A percentile compares a stretch with the other conserved stretches of the same genome.
Conservation (phyloP, 2,888 invertebrate species). For the Arrhopalites spinosus region DNA sequence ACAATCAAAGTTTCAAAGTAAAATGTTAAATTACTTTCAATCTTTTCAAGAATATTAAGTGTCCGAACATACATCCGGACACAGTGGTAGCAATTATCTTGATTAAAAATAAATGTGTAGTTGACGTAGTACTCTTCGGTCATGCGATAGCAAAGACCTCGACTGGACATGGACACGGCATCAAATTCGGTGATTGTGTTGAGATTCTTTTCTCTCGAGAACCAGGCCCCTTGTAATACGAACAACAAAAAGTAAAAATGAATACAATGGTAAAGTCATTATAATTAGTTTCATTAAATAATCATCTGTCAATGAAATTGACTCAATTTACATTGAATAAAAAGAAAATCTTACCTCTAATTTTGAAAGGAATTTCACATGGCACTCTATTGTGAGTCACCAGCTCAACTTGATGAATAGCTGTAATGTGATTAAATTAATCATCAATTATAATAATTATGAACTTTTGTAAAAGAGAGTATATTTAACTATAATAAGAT, state of each 20-base stretch:
- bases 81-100: conserved; percentile 76
- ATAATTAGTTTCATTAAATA: too few relatives aligned
- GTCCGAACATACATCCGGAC: conserved; percentile 83
- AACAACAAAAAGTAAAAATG: too few relatives aligned
- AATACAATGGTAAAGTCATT: too few relatives aligned
- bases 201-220: conserved; percentile 70
- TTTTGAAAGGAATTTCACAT: not conserved
- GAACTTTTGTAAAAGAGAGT: too few relatives aligned
- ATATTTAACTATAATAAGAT: too few relatives aligned
- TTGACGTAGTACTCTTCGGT: conserved; percentile 77
- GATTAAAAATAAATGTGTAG: conserved; percentile 80
- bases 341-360: not conserved
- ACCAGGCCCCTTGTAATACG: not conserved
- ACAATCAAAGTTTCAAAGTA: conserved; percentile 17
- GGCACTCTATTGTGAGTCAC: not conserved
- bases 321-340: too few relatives aligned
- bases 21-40: conserved; percentile 70
- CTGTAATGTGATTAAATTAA: too few relatives aligned
- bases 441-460: too few relatives aligned
- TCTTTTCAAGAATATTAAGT: conserved; percentile 85
- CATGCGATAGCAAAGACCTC: conserved; percentile 74
- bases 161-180: conserved; percentile 75
- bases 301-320: too few relatives aligned
- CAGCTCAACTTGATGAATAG: too few relatives aligned
- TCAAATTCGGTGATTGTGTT: conserved; percentile 84